Base-by-base conservation (phyloP, 2,113 vertebrate genomes). In the Ariopsis seemanni region DNA sequence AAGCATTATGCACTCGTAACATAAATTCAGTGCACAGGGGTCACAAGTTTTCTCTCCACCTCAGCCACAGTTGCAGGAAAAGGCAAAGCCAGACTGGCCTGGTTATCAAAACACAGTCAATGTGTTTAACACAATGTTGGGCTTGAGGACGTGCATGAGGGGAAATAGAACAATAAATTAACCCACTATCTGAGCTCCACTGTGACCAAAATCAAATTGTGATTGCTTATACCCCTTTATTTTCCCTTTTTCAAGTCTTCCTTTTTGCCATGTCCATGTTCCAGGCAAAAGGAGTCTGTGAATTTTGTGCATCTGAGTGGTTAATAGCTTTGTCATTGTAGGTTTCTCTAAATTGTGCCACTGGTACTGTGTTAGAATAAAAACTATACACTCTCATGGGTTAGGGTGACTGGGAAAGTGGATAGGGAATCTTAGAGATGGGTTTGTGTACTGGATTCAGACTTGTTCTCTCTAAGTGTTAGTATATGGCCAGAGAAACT, bases 31-130 rank as follows among this genome's bases (percentile, higher is more conserved):
- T 60, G 25, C 55, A 17, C 79, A 34, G 42, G 57, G 42, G 34
- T 84, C 55, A 78, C 1, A 34, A 18, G 15, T 53, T 30, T 34
- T 58, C 52, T 25, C 60, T 85, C 67, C 60, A 79, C n/a, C 20
- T 67, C 81, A 58, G 60, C 27, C 71, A 89, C 81, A 89, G 80
- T 86, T 18, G 30, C 85, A 79, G 77, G 1, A 86, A 86, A 71
- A 52, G 72, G 84, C 84, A 82, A 72, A 27, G 50, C 25, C 74
- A 72, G 63, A 82, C 74, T 71, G 65, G n/a, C 72, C 71, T 8
- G 78, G 90, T 91, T 27, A 84, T 75, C 17, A 50, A 89, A 83
- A 90, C 87, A 34, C 87, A 75, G 42, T 25, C 30, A 82, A 22
- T 65, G 74, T 62, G n/a, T 65, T 87, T 50, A 83, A 53, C 22